These are phyloP conservation scores for Andrena chrysosceles DNA, from an alignment of 2,888 invertebrate genomes.

Conservation along the genomic window DNA sequence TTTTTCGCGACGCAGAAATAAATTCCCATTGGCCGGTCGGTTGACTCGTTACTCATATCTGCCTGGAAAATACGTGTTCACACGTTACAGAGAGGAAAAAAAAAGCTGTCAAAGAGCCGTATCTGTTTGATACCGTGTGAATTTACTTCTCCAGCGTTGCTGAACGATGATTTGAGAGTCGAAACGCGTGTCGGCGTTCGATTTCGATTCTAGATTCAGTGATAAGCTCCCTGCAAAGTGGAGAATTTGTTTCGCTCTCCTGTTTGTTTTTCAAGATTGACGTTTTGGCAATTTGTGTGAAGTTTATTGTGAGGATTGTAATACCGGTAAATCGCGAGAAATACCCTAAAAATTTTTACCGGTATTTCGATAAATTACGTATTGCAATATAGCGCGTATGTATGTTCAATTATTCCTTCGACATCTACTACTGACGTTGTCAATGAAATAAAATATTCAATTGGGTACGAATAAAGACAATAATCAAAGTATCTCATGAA, in stretches of 20 bases:
- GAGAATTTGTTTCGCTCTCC: not conserved
- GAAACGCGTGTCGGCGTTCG: conserved; percentile 15
- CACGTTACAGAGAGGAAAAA: not conserved
- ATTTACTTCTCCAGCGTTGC: conserved; percentile 24
- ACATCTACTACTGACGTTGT: too few relatives aligned
- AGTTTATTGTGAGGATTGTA: not conserved
- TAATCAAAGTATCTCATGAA: too few relatives aligned
- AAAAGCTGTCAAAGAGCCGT: conserved; percentile 16
- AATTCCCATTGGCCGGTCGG: conserved; percentile 48
- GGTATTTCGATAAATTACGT: too few relatives aligned
- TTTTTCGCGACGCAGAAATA: conserved; percentile 38
- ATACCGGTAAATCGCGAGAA: not conserved
- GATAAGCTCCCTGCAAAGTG: conserved; percentile 1
- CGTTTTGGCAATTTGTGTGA: not conserved
- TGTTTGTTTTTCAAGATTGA: not conserved
- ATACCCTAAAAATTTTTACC: too few relatives aligned
- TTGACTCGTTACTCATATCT: conserved; percentile 49
- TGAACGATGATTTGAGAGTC: conserved; percentile 30
- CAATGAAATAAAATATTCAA: too few relatives aligned
- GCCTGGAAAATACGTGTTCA: conserved; percentile 41
- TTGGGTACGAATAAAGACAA: too few relatives aligned
- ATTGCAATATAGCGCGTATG: too few relatives aligned
- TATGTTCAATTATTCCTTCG: too few relatives aligned
- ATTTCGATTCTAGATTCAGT: conserved; percentile 11
- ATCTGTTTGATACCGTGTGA: conserved; percentile 41